Conservation (phyloP, 2,888 invertebrate species). For the Pogonocherus hispidulus region DNA sequence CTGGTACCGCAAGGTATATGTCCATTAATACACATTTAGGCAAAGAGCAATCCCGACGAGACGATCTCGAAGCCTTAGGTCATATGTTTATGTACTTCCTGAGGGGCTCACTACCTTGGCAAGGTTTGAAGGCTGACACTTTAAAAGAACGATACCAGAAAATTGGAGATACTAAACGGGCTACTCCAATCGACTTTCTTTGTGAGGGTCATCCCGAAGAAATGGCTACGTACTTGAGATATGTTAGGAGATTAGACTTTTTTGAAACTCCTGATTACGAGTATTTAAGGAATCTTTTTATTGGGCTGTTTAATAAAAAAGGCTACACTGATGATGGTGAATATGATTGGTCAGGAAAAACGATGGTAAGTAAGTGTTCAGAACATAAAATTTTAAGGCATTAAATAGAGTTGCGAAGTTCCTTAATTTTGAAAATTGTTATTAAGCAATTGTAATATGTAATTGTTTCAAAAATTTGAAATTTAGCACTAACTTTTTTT, state of each 20-base stretch:
- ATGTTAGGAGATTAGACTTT: conserved; percentile 97
- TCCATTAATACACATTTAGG: conserved; percentile 99
- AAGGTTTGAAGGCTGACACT: conserved; percentile 99
- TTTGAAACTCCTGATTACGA: conserved; percentile 99
- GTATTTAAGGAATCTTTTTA: conserved; percentile 95
- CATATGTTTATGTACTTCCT: conserved; percentile 99
- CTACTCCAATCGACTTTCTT: conserved; percentile 96
- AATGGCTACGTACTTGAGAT: conserved; percentile 97
- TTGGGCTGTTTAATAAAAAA: conserved; percentile 89
- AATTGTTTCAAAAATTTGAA: too few species aligned
- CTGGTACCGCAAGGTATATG: conserved; percentile 98
- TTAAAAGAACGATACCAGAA: conserved; percentile 99
- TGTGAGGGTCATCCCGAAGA: conserved; percentile 94
- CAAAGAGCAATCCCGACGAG: conserved; percentile 99
- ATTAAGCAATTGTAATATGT: too few species aligned
- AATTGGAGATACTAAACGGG: conserved; percentile 99
- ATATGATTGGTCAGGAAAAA: conserved; percentile 95
- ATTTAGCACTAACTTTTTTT: too few species aligned
- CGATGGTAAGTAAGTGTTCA: conserved; percentile 66
- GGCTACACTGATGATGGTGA: conserved; percentile 92
- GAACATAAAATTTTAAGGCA: not conserved
- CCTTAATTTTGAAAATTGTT: too few species aligned
- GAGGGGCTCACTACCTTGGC: conserved; percentile 99
- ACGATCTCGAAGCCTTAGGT: conserved; percentile 97
- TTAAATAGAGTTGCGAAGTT: too few species aligned